Base-by-base conservation (phyloP, 2,797 vertebrate genomes). In the Hemibagrus guttatus region DNA sequence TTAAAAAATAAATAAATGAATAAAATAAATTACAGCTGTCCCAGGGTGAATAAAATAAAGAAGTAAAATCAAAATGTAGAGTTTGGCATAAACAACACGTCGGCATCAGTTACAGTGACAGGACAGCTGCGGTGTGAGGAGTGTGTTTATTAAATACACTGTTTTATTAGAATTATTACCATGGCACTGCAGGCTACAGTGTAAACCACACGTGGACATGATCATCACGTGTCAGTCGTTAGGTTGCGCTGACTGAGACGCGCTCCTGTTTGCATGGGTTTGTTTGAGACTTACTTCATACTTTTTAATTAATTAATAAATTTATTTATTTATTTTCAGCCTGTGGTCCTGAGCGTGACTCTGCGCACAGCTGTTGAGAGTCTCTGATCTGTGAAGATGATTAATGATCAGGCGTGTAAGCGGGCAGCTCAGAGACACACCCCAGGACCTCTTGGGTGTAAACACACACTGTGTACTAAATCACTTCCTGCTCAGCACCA, bases 371-470 rank as follows among this genome's bases (percentile, higher is more conserved):
- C 89, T 91, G 91, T 86, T 90, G 78, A 88, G 82, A 81, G 76
- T 85, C 86, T 83, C 84, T 89, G 61, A 85, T 88, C 83, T 87
- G 83, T 83, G 81, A 39, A 89, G 91, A 85, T 91, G 90, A 92
- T 91, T 92, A 92, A 91, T 91, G 88, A 90, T 89, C 91, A 86
- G 89, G 76, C 75, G 75, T 86, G 86, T 23, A 69, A 85, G 87
- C 63, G 61, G 91, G 31, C 87, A 81, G 86, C 81, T 85, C 79
- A 63, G 72, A 83, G 86, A 84, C 76, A 85, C 85, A 89, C 85
- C 85, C 58, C 66, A 14, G 84, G 89, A 90, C 83, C 90, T 87
- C 87, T 84, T 14, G 14, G 21, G 63, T 83, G 28, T 35, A 35
- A 83, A 83, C 64, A 59, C 76, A 61, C 31, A 19, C 75, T 21